phyloP scores from a whole-genome alignment of 2,888 invertebrate genomes.

The Falcaria lacertinaria region DNA sequence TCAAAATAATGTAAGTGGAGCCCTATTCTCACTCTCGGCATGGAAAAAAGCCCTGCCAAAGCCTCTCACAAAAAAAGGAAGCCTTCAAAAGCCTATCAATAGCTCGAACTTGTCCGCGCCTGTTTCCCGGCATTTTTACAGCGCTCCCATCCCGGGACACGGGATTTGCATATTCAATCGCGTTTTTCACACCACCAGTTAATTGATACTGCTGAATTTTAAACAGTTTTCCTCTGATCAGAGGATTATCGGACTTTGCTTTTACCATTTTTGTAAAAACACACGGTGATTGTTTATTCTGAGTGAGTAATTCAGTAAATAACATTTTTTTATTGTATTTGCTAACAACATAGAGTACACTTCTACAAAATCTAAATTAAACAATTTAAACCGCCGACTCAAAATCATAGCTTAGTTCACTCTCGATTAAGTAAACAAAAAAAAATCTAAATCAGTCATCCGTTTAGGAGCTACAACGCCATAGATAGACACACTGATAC shows the following conservation, averaged over 20 bases:
- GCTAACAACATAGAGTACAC: too few relatives aligned
- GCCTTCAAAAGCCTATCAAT: constrained; percentile 62
- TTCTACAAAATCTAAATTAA: too few relatives aligned
- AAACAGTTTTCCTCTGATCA: neutral
- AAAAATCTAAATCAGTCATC: too few relatives aligned
- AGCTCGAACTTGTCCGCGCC: constrained; percentile 50
- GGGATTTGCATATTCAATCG: constrained; percentile 70
- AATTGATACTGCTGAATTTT: constrained; percentile 42
- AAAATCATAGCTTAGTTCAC: too few relatives aligned
- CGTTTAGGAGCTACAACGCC: too few relatives aligned
- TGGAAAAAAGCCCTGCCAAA: constrained; percentile 36
- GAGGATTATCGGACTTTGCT: neutral
- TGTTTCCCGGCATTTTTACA: constrained; percentile 18
- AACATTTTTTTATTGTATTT: too few relatives aligned
- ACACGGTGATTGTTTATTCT: too few relatives aligned
- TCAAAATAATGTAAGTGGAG: constrained; percentile 21
- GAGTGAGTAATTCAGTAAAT: too few relatives aligned
- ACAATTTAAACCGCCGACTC: too few relatives aligned
- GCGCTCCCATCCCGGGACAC: constrained; percentile 20
- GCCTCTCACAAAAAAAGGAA: constrained; percentile 46
- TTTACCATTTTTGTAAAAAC: neutral
- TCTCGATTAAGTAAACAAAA: too few relatives aligned
- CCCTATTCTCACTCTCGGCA: constrained; percentile 11
- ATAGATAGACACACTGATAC: too few relatives aligned
- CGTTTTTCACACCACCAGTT: constrained; percentile 37